Evolutionary conservation across 2,888 invertebrate species (phyloP), one percentile per base, ranked within the genome.

Genomic region (Rhamphomyia laevipes): DNA sequence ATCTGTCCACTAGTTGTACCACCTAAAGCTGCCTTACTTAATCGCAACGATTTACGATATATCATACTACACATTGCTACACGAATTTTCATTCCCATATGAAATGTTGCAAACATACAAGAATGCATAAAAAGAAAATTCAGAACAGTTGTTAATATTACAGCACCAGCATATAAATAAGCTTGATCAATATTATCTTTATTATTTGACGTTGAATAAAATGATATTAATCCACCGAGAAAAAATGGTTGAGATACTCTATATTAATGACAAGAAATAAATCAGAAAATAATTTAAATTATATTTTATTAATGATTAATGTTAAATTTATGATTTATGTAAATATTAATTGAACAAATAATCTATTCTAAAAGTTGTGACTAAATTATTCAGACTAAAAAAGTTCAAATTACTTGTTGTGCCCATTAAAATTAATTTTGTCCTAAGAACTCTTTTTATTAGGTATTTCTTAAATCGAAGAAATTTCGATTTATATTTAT

Each of bases 51-150:
- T 55, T 71, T 86, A 57, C 82, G 75, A 65, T 83, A 85, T 50
- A 87, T 74, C 52, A 86, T 68, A 3, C 82, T 78, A 57, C 82
- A 81, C 59, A 80, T 76, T 1, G 83, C 81, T 1, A 84, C 73
- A 50, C 85, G 72, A 53, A 84, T 70, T 60, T 79, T 74, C 81
- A 84, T 78, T 48, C 85, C 85, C 11, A 80, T 65, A 56, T 80
- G 77, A 61, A 74, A 67, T 11, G 78, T 65, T 45, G 81, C 82
- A 75, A 92, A 81, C 81, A 92, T 89, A 63, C 87, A 90, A 0
- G 89, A 88, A 71, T 96, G 96, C 55, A 86, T 81, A n/a, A 85
- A 73, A 57, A 89, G 73, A 21, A 90, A 81, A 60, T 84, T 84
- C 43, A 85, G 62, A 0, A 82, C 81, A 1, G 88, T 86, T 60